Evolutionary conservation across 2,888 invertebrate species (phyloP).

Genomic region (Eupeodes luniger): DNA sequence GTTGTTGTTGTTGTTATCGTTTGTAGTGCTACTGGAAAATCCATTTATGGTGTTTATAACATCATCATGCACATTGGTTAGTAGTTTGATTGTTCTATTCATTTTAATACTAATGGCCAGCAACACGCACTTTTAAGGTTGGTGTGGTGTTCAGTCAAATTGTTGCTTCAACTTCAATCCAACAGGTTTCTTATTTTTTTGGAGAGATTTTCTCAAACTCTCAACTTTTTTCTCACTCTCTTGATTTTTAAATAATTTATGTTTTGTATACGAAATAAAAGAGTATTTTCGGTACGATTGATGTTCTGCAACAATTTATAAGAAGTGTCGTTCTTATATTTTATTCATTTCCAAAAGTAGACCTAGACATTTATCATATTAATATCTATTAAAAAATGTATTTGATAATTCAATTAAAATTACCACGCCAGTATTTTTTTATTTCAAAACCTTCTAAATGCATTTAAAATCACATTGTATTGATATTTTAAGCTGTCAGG

Average conservation of each 20-base stretch:
- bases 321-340: too few species aligned
- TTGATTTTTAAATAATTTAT: not conserved
- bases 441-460: too few species aligned
- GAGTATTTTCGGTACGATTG: too few species aligned
- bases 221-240: not conserved
- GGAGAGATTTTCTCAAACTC: not conserved
- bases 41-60: not conserved
- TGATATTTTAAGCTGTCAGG: too few species aligned
- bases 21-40: not conserved
- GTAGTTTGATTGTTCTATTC: constrained; percentile 1
- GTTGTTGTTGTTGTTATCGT: constrained; percentile 25
- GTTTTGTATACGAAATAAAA: not conserved
- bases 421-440: too few species aligned
- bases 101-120: not conserved
- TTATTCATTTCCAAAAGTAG: too few species aligned
- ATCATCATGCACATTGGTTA: not conserved
- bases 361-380: too few species aligned
- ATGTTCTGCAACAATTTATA: too few species aligned
- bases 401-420: too few species aligned
- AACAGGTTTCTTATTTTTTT: not conserved
- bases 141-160: not conserved
- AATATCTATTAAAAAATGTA: too few species aligned
- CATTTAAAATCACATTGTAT: too few species aligned
- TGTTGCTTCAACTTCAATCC: not conserved
- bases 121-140: not conserved